Conservation (phyloP, 2,888 invertebrate species). For the Nebria brevicollis region DNA sequence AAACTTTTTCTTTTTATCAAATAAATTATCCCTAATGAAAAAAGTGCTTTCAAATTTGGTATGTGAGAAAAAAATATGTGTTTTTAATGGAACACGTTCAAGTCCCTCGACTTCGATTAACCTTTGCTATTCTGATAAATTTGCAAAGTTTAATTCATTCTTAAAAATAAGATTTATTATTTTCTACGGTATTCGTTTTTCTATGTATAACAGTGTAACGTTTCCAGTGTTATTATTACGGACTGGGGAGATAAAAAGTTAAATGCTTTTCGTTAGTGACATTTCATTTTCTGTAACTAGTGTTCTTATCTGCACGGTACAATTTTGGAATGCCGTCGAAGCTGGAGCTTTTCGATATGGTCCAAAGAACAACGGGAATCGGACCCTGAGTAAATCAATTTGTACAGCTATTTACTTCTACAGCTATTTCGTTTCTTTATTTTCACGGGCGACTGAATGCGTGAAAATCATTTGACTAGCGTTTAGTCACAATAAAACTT, state of each 20-base stretch:
- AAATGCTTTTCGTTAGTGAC: conserved; percentile 32
- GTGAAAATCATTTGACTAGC: conserved; percentile 36
- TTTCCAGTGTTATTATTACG: neutral
- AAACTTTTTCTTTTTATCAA: no score
- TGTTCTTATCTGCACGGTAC: conserved; percentile 40
- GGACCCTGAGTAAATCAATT: conserved; percentile 46
- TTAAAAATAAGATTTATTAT: conserved; percentile 15
- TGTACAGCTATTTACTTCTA: conserved; percentile 41
- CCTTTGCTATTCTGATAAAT: no score
- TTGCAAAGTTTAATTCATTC: no score
- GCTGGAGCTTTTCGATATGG: conserved; percentile 37
- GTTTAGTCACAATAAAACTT: conserved; percentile 6
- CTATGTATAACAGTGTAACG: neutral
- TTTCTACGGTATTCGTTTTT: neutral
- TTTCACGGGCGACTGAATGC: conserved; percentile 38
- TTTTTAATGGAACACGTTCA: no score
- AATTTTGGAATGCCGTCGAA: conserved; percentile 36
- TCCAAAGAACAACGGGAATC: conserved; percentile 42
- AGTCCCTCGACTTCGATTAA: no score
- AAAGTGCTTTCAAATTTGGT: no score
- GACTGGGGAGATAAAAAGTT: neutral
- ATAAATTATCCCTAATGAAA: no score
- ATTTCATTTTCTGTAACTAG: conserved; percentile 43
- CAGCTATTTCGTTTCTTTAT: conserved; percentile 44
- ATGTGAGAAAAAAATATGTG: no score